These are phyloP conservation scores for Pycnonotus jocosus DNA, from an alignment of 2,113 vertebrate genomes.

Conservation along the genomic window DNA sequence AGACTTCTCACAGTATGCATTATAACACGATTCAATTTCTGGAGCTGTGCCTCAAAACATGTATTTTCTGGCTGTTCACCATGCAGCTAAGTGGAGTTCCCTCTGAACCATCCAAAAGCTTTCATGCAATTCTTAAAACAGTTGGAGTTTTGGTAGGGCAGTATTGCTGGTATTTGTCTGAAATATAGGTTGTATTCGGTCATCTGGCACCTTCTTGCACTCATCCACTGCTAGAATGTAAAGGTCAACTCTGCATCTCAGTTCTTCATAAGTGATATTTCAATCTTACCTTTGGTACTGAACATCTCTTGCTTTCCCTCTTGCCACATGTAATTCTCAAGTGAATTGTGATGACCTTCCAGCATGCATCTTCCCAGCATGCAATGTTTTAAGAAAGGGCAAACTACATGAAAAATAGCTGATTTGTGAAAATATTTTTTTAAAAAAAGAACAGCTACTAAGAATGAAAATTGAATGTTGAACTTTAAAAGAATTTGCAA, in stretches of 20 bases:
- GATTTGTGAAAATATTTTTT: neutral
- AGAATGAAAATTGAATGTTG: neutral
- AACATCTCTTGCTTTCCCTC: neutral
- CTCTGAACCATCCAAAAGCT: neutral
- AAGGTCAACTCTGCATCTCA: neutral
- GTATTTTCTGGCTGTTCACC: neutral
- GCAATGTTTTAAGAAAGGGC: neutral
- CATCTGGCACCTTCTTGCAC: neutral
- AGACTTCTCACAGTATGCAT: neutral
- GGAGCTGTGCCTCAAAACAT: neutral
- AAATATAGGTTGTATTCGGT: neutral
- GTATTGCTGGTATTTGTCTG: neutral
- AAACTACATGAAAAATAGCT: neutral
- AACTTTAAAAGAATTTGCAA: neutral
- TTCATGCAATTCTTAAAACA: neutral
- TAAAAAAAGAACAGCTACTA: neutral
- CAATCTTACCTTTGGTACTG: neutral
- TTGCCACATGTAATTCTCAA: neutral
- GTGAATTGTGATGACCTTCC: neutral
- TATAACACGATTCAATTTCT: neutral
- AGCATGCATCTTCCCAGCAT: neutral
- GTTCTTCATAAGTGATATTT: neutral
- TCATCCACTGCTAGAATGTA: accelerated
- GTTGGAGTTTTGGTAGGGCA: neutral
- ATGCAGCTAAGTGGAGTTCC: neutral